Evolutionary conservation across 2,888 invertebrate genomes (phyloP).

Genomic region (Hypomecis atomaria): DNA sequence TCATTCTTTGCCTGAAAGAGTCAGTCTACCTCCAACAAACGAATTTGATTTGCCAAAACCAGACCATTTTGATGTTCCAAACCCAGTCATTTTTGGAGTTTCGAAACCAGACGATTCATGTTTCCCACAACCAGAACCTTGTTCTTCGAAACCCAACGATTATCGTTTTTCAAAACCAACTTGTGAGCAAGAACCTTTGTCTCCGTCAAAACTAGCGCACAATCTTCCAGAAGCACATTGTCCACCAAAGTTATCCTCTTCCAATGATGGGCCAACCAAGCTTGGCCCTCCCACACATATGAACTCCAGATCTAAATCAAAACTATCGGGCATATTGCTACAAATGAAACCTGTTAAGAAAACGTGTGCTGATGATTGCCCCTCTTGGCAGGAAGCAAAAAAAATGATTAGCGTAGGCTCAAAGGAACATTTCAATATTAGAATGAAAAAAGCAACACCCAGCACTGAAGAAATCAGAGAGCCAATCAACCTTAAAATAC

Average conservation of each 20-base stretch:
- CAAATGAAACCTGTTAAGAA: conserved; percentile 54
- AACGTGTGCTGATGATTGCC: conserved; percentile 46
- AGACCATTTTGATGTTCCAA: too few relatives aligned
- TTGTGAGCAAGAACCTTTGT: background rate
- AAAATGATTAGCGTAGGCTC: conserved; percentile 51
- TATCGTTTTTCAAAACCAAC: background rate
- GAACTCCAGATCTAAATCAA: conserved; percentile 17
- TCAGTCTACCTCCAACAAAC: too few relatives aligned
- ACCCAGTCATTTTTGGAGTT: too few relatives aligned
- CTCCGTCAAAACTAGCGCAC: too few relatives aligned
- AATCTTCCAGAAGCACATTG: background rate
- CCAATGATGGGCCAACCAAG: background rate
- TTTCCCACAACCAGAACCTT: background rate
- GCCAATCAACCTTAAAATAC: conserved; percentile 58
- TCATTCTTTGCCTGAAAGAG: too few relatives aligned
- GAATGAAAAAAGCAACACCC: conserved; percentile 52
- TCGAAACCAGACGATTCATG: too few relatives aligned
- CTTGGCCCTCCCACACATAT: too few relatives aligned
- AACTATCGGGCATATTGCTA: conserved; percentile 52
- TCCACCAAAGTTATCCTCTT: background rate
- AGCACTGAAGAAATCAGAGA: conserved; percentile 63
- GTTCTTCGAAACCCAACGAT: background rate
- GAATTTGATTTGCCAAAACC: too few relatives aligned
- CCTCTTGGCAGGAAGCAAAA: conserved; percentile 29
- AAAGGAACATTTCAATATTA: conserved; percentile 57